Evolutionary conservation across 2,888 invertebrate genomes (phyloP), one percentile per base, ranked within the genome.

Genomic region (Mesoligia furuncula): DNA sequence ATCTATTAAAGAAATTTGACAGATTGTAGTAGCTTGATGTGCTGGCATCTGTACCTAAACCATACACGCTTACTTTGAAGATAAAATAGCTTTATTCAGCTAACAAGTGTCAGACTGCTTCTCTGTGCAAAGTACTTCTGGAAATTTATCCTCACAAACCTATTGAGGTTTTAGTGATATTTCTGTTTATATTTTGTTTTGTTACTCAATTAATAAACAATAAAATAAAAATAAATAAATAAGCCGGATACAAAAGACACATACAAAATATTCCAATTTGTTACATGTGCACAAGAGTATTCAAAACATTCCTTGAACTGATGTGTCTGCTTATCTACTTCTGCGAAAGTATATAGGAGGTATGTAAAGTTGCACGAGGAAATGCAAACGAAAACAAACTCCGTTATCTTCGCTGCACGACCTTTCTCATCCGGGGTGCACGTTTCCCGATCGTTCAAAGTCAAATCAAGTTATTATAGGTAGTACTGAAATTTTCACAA

Each of bases 371-470:
- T 31, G 45, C 51, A 68, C 11, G 15, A 72, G 64, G 71, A 81
- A 64, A 75, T 85, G 15, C 27, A 71, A 68, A 81, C 15, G 15
- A 27, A 71, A 68, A 81, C 15, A n/a, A 36, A 51, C 64, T 70
- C 36, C 20, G n/a, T 81, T 85, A 75, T 67, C 75, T n/a, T 3
- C 5, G 42, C 13, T 27, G 24, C 20, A 31, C 31, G 85, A 68
- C 71, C 45, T 85, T 85, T 75, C 64, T 64, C 61, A 85, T 57
- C 67, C 59, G 57, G 70, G 15, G 45, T 57, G 62, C 15, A 20
- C 9, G 36, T 64, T 80, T 80, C 31, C 75, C 57, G 70, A 75
- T 84, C 42, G 36, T n/a, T 84, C 70, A 31, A 71, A 71, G 70
- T 67, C 70, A 67, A 51, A 62, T 20, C 8, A 11, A 27, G 3